Evolutionary conservation across 2,797 vertebrate genomes (phyloP), one percentile per base, ranked within the genome.

Genomic region (Adrianichthys oophorus): DNA sequence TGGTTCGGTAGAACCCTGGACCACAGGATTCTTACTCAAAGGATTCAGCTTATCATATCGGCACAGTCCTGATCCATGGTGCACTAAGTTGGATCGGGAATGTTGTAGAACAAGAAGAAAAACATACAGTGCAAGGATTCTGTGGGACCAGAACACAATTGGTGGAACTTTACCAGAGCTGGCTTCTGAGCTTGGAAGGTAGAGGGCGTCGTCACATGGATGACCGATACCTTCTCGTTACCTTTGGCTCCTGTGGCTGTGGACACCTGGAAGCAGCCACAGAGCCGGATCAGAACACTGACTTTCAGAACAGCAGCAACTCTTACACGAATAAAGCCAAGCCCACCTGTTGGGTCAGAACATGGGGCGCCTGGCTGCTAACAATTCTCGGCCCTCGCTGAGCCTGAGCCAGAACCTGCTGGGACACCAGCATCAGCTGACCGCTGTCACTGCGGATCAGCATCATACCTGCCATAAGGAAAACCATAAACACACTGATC

Each of bases 371-470:
- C 41, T 68, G 67, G 45, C 55, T 52, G 26, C 19, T 58, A 56
- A 68, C 26, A 45, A 65, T 44, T 65, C 85, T 87, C 23, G 80
- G 62, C 37, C 65, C 88, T 59, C 87, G 90, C 45, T 90, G 90
- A 41, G 86, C 91, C 77, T 87, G 88, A 40, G 91, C 87, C 85
- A 96, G 76, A 68, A 93, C 92, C 90, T 96, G 96, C 78, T 96
- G 96, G 66, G 95, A 95, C 2, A 98, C 91, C 67, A 98, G 88
- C 93, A 98, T 96, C 70, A 98, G 91, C 61, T 97, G 96, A 50
- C 97, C 96, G 75, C 79, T 94, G 64, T 94, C 93, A 79, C 95
- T 98, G 85, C 93, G 92, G 77, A 98, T 93, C 79, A 98, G 90
- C 89, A 98, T 93, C 86, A 95, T 93, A 79, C 96, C 96, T 98